These are phyloP conservation scores for Glandiceps talaboti DNA, from an alignment of 53 echinoderm and acorn worm species.

Conservation along the genomic window DNA sequence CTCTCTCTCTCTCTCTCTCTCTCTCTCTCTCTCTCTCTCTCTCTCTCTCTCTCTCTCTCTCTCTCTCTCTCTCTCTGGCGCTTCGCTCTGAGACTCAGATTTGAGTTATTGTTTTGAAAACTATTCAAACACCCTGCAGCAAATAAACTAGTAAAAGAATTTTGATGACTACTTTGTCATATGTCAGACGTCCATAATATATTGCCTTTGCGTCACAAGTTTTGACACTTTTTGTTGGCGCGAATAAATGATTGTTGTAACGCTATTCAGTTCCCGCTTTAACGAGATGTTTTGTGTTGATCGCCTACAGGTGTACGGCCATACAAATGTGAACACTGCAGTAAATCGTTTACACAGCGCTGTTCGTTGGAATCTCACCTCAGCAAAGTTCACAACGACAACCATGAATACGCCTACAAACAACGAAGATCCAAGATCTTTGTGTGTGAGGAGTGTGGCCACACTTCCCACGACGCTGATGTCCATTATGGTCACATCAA, in stretches of 20 bases:
- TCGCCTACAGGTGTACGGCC: constrained; percentile 61
- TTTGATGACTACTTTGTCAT: too few relatives aligned
- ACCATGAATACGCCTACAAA: constrained; percentile 63
- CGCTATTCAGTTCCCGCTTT: background rate
- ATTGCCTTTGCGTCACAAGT: too few relatives aligned
- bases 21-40: background rate
- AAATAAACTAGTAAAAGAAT: too few relatives aligned
- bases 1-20: constrained; percentile 1
- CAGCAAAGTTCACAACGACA: constrained; percentile 64
- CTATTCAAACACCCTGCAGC: too few relatives aligned
- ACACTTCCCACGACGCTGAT: constrained; percentile 44
- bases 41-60: constrained; percentile 1
- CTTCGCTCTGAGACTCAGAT: too few relatives aligned
- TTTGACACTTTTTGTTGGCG: too few relatives aligned
- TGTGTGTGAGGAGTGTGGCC: constrained; percentile 93
- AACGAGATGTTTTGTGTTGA: background rate
- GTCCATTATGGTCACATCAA: constrained; percentile 77
- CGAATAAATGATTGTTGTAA: too few relatives aligned
- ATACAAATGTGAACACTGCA: constrained; percentile 74
- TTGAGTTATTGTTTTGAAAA: too few relatives aligned
- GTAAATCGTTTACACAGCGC: constrained; percentile 87
- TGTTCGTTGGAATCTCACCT: constrained; percentile 87
- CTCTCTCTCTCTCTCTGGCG: background rate
- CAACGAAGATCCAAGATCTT: constrained; percentile 87
- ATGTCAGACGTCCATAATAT: too few relatives aligned